Evolutionary conservation across 2,888 invertebrate genomes (phyloP), one percentile per base, ranked within the genome.

Genomic region (Drosophila recens): DNA sequence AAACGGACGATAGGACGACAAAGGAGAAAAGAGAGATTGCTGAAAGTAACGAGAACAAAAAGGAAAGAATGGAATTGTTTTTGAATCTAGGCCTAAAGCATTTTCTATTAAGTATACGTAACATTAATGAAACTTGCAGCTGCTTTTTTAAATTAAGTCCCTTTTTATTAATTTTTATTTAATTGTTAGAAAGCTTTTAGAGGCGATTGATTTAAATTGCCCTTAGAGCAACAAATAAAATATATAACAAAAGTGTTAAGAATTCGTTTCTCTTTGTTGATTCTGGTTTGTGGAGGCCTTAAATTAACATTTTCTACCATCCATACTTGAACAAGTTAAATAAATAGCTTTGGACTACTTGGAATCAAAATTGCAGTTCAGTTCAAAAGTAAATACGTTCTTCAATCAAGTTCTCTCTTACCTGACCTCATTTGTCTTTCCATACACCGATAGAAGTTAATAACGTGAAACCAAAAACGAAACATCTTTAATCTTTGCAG

Each of bases 21-120:
- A 43, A 54, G 34, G 23, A 15, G n/a, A 34, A 30, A 34, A 33
- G 45, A 34, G 20, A 23, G 10, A 45, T 34, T 33, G 20, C 20
- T 43, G 13, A 9, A 34, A 56, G 43, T 43, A 30, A 43, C 4
- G 33, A 56, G 20, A 33, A 33, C 43, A 43, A 34, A 15, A 43
- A 56, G 20, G 3, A 20, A 20, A 20, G 1, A 56, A 45, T 56
- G 11, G n/a, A 43, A 34, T 56, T 45, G 43, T 1, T 34, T 45
- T 56, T 43, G 45, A 23, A 36, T 34, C 20, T 23, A 45, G 34
- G 56, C 45, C 34, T 6, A 45, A 56, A 56, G 20, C 56, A 56
- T 20, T 23, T 30, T 49, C 17, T 11, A 1, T 10, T 17, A 15
- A 33, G 49, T 49, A 49, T 34, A 17, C 49, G 33, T 49, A 38